Base-by-base conservation (phyloP, 2,113 vertebrate genomes). In the Chaenogobius annularis region DNA sequence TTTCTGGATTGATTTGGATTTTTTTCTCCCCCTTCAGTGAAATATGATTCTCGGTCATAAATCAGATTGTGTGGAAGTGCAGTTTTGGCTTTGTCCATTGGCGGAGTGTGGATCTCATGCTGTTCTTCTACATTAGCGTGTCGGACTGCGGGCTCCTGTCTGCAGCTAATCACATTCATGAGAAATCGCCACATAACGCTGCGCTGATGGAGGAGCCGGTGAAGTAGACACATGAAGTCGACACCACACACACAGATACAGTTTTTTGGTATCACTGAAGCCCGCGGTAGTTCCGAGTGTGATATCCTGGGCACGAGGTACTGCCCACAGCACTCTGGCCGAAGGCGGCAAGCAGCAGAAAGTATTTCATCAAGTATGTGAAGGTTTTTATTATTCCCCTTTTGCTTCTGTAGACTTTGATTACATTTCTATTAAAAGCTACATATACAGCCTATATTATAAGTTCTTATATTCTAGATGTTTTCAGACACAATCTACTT, bases 91-190 rank as follows among this genome's bases (percentile, higher is more conserved):
- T 40, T 31, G 35, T 70, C 43, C 26, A 43, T 26, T 80, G 75
- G 70, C 78, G 56, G 54, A 81, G 47, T 58, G 69, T 77, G 68
- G 65, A 74, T 66, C 79, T 81, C 75, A 69, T 52, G 64, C 74
- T 71, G 76, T 77, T 81, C 70, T 47, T 69, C 59, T 68, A 73
- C 73, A 87, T 81, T 74, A 77, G 72, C 69, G 64, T 83, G 76
- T 81, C 69, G 58, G 76, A 77, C 83, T 83, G 74, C 46, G 79
- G 78, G 72, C 78, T 85, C 63, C 68, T 78, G 83, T 81, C 79
- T 76, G 58, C 56, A 68, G 79, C 72, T 85, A 78, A 85, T 87
- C 83, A 82, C 79, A 56, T 85, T 79, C 77, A 85, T 76, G 77
- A 85, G 70, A 80, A 82, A 85, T 69, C 43, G 64, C 37, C 72